These are phyloP conservation scores for Tyrophagus putrescentiae DNA, from an alignment of 1,140 invertebrate genomes.

Conservation along the genomic window DNA sequence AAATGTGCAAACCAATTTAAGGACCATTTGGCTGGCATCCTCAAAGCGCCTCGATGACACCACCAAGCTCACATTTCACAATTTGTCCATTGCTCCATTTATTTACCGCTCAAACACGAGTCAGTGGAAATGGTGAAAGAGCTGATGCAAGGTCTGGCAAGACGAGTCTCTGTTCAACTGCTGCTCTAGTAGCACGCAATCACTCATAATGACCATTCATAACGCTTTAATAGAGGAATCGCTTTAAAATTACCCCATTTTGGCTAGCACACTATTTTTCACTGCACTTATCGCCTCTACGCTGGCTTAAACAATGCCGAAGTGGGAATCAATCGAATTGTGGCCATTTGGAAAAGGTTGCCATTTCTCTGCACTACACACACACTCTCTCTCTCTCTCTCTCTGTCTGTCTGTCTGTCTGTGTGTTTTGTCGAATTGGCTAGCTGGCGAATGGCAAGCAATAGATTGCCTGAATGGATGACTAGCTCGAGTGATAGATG, in stretches of 20 bases:
- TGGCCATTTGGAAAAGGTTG: slow-evolving; percentile 1
- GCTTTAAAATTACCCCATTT: slow-evolving; percentile 11
- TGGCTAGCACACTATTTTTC: slow-evolving; percentile 3
- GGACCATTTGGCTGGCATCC: too few relatives aligned
- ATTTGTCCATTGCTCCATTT: too few relatives aligned
- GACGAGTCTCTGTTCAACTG: too few relatives aligned
- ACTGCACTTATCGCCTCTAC: neutral
- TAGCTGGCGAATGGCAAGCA: neutral
- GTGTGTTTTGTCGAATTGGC: neutral
- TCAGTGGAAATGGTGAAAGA: too few relatives aligned
- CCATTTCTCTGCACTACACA: neutral
- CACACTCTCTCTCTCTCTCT: too few relatives aligned
- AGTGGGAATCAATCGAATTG: slow-evolving; percentile 7
- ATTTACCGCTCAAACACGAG: too few relatives aligned
- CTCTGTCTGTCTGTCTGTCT: neutral
- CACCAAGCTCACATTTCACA: neutral
- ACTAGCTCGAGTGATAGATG: slow-evolving; percentile 5
- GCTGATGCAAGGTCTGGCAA: too few relatives aligned
- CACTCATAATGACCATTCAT: slow-evolving; percentile 16
- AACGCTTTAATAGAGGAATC: slow-evolving; percentile 1
- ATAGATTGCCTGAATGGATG: slow-evolving; percentile 10
- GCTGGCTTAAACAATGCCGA: neutral
- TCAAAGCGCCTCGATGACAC: too few relatives aligned
- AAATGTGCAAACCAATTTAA: too few relatives aligned
- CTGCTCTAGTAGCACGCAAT: too few relatives aligned